A percentile compares a stretch with the other conserved stretches of the same genome.
Evolutionary conservation across 2,797 vertebrate species (phyloP).

Genomic region (Siniperca obscura): DNA sequence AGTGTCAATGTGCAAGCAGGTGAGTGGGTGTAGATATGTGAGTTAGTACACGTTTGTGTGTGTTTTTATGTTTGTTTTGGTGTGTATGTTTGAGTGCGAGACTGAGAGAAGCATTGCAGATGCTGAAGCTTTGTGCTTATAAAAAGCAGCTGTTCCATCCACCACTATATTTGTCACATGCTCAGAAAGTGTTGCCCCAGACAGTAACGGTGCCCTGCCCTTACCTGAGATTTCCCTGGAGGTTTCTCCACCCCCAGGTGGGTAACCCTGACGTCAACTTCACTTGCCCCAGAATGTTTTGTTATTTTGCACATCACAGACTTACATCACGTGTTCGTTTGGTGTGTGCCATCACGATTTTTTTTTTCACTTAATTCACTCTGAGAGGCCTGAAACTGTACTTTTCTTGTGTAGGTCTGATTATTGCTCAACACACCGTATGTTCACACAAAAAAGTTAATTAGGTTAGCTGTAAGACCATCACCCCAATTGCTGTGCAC

Average conservation of each 20-base stretch:
- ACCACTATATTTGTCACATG: constrained; percentile 85
- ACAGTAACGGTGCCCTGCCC: constrained; percentile 77
- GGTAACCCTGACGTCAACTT: constrained; percentile 70
- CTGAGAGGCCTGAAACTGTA: constrained; percentile 62
- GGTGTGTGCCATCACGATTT: constrained; percentile 72
- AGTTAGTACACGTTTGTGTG: constrained; percentile 24
- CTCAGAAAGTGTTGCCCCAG: constrained; percentile 86
- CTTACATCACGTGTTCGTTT: constrained; percentile 78
- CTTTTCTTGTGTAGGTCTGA: constrained; percentile 61
- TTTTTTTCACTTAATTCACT: constrained; percentile 51
- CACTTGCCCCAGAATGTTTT: constrained; percentile 46
- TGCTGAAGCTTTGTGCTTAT: constrained; percentile 79
- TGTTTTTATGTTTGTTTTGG: constrained; percentile 20
- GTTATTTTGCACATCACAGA: constrained; percentile 65
- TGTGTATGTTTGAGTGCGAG: constrained; percentile 31
- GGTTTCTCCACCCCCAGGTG: constrained; percentile 86
- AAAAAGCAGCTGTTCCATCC: constrained; percentile 82
- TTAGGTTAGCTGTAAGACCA: constrained; percentile 34
- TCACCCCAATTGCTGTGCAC: constrained; percentile 43
- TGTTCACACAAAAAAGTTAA: constrained; percentile 15
- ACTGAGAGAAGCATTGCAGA: constrained; percentile 57
- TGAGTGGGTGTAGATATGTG: constrained; percentile 33
- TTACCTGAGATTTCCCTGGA: constrained; percentile 84
- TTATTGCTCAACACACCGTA: constrained; percentile 41
- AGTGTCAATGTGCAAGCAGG: constrained; percentile 43